Evolutionary conservation across 2,888 invertebrate genomes (phyloP), one percentile per base, ranked within the genome.

Genomic region (Aethes cnicana): DNA sequence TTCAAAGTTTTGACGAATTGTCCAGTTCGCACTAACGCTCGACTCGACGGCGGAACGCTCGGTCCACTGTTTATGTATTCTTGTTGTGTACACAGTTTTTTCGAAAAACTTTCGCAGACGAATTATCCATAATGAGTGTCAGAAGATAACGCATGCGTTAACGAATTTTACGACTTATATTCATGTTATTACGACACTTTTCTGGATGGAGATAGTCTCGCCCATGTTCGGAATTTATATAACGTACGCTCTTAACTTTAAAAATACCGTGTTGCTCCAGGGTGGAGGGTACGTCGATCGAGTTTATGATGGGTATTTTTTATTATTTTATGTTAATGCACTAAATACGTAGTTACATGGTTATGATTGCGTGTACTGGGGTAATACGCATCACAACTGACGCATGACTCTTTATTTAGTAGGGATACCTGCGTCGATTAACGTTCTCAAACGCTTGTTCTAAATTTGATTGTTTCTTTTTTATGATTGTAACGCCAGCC

Each of bases 121-220:
- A 82, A 83, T 84, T 86, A 83, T 84, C 81, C 77, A 81, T 81
- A 84, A 85, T 83, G 76, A 83, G 73, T 68, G 73, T 70, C 74
- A 64, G 66, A 59, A 66, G 63, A 68, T 67, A 64, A 68, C 64
- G 71, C 68, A 64, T n/a, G 66, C 68, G 69, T 61, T 70, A 72
- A 60, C 54, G 72, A 71, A 84, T 71, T 84, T 80, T 80, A 78
- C 77, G 66, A 80, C 85, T 74, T 86, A 81, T 72, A 44, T 61
- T 64, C 60, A 53, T 74, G 71, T 70, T 58, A 72, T 78, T 81
- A 84, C 71, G 74, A 77, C 74, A 77, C 77, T 73, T 74, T 83
- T 81, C 69, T 65, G 73, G 59, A 73, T 75, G 71, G 56, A 56
- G 66, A 71, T 69, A 71, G 72, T 81, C 74, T 72, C 73, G 59